Evolutionary conservation across 2,113 vertebrate species (phyloP).

Genomic region (Microtus oregoni): DNA sequence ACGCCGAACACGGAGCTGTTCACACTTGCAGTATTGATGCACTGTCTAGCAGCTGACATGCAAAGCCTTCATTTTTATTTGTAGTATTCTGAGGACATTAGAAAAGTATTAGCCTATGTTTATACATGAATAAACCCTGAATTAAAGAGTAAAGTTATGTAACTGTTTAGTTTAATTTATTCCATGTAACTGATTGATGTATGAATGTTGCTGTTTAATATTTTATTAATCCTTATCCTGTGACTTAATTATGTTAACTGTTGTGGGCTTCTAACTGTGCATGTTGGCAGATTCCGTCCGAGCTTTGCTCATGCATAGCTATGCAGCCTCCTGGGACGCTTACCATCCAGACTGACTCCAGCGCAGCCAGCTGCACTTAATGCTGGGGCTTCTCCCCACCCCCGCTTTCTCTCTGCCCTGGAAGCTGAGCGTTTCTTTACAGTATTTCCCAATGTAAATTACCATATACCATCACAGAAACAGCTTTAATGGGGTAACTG

Average conservation of each 20-base stretch:
- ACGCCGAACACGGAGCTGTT: constrained; percentile 79
- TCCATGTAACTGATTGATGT: constrained; percentile 82
- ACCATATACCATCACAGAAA: constrained; percentile 78
- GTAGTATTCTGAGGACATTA: constrained; percentile 83
- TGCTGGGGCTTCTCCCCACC: constrained; percentile 63
- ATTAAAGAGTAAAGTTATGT: constrained; percentile 78
- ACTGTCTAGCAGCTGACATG: constrained; percentile 76
- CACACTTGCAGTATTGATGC: constrained; percentile 75
- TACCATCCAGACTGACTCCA: constrained; percentile 50
- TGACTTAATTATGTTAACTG: constrained; percentile 68
- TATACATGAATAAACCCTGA: constrained; percentile 79
- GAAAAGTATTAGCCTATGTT: constrained; percentile 82
- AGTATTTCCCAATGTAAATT: constrained; percentile 78
- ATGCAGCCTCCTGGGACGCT: constrained; percentile 46
- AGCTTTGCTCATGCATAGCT: neutral
- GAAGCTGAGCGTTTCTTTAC: constrained; percentile 76
- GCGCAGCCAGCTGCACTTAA: constrained; percentile 32
- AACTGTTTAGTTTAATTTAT: constrained; percentile 87
- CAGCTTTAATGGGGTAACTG: constrained; percentile 81
- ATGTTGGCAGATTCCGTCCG: constrained; percentile 32
- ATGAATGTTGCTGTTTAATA: constrained; percentile 83
- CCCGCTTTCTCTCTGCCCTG: constrained; percentile 71
- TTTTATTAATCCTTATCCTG: constrained; percentile 76
- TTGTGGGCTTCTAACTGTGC: constrained; percentile 67
- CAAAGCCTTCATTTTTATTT: constrained; percentile 81